phyloP scores from a whole-genome alignment of 1,140 invertebrate genomes.

The Delia radicum region DNA sequence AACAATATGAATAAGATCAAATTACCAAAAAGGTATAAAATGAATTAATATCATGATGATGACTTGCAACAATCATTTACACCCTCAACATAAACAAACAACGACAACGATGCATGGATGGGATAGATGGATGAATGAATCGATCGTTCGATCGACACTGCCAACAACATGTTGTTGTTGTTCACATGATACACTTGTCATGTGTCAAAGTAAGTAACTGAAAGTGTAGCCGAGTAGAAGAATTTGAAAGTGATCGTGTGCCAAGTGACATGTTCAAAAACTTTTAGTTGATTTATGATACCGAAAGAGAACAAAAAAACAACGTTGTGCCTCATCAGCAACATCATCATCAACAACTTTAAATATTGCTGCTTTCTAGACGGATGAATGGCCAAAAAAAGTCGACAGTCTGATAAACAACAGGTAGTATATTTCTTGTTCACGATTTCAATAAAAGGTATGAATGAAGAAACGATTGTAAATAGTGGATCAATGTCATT shows the following conservation, averaged over 20 bases:
- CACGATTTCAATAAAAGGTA: background rate
- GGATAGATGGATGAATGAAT: too few relatives aligned
- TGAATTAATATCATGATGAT: background rate
- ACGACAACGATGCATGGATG: too few relatives aligned
- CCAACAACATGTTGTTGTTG: background rate
- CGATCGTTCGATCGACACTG: background rate
- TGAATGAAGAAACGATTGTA: background rate
- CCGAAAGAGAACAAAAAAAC: too few relatives aligned
- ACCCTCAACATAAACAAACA: constrained; percentile 4
- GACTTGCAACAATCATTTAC: constrained; percentile 18
- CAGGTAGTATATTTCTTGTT: background rate
- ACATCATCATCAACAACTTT: background rate
- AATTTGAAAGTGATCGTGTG: background rate
- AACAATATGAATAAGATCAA: background rate
- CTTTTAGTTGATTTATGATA: background rate
- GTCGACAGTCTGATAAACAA: background rate
- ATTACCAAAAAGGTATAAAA: background rate
- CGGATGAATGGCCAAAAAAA: background rate
- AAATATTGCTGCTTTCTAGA: background rate
- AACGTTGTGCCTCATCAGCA: background rate
- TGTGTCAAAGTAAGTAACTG: background rate
- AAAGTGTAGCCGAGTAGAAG: background rate
- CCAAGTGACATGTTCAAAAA: background rate
- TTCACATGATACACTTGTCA: background rate
- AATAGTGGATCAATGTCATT: background rate